Evolutionary conservation across 2,113 vertebrate genomes (phyloP).

Genomic region (Ageneiosus marmoratus): DNA sequence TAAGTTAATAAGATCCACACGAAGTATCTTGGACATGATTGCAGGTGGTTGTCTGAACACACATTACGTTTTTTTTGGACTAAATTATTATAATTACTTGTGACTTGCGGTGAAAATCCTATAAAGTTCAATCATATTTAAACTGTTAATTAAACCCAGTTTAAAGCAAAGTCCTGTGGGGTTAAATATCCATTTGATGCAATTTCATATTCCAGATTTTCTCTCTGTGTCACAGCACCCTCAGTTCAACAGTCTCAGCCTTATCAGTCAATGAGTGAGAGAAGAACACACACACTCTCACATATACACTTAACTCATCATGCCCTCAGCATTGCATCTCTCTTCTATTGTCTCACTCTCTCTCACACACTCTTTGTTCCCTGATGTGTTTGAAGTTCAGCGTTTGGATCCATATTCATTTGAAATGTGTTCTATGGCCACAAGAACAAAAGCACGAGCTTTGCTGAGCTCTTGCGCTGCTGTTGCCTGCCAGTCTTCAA

Average conservation of each 20-base stretch:
- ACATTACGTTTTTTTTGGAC: background rate
- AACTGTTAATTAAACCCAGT: slow-evolving; percentile 20
- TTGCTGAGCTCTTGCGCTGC: slow-evolving; percentile 25
- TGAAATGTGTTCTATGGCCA: slow-evolving; percentile 41
- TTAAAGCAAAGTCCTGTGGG: slow-evolving; percentile 4
- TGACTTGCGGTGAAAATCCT: background rate
- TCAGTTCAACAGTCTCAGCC: slow-evolving; percentile 37
- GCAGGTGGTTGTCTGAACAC: slow-evolving; percentile 1
- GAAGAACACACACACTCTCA: slow-evolving; percentile 7
- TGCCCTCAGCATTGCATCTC: slow-evolving; percentile 14
- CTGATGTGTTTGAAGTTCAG: slow-evolving; percentile 49
- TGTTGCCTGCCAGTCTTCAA: background rate
- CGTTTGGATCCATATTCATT: slow-evolving; percentile 42
- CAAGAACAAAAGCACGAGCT: slow-evolving; percentile 30
- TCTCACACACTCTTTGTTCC: slow-evolving; percentile 29
- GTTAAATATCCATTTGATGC: background rate
- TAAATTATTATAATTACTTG: background rate
- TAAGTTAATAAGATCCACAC: background rate
- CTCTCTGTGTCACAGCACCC: slow-evolving; percentile 15
- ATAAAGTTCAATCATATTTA: background rate
- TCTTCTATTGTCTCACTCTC: slow-evolving; percentile 16
- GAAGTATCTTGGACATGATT: background rate
- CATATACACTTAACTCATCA: slow-evolving; percentile 4
- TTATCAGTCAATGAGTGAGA: slow-evolving; percentile 19
- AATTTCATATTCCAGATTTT: slow-evolving; percentile 13